Evolutionary conservation across 1,140 invertebrate species (phyloP), one percentile per base, ranked within the genome.

Genomic region (Pollicipes pollicipes): DNA sequence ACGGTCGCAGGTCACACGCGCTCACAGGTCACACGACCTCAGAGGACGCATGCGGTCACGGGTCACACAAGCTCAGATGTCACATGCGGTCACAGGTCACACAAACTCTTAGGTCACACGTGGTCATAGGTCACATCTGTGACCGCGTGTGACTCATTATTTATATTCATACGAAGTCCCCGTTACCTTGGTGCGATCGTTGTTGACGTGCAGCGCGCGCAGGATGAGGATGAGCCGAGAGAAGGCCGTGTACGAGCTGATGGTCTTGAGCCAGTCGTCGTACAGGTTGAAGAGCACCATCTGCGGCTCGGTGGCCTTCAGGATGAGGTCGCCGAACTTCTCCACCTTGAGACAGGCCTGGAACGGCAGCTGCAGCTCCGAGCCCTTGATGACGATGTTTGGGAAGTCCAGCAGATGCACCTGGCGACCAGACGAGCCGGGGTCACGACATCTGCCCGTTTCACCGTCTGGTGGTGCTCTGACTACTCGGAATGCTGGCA

Each of bases 231-330:
- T 98, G 63, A 99, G 82, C 78, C 97, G 86, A 68, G 95, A 98
- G 83, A 99, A 99, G 0, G 97, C 96, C 1, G 92, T 96, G 76
- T 95, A 95, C 0, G 91, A 95, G 0, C 92, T 95, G 73, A 96
- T 95, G 0, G 92, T 94, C 79, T 98, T 98, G 10, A 99, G 81
- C 97, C 97, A 99, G 80, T 99, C 97, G 80, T 99, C 97, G 76
- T 98, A 99, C 4, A 99, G 82, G 82, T 99, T 99, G 82, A 99
- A 99, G 0, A 99, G 82, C 13, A 99, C 95, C 97, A 99, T 99
- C 80, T 99, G 97, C 1, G 97, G 97, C 79, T 99, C 97, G 0
- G 95, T 99, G 1, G 97, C 97, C 81, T 99, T 99, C 17, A 99
- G 82, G 78, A 99, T 99, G 0, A 99, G 81, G 83, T 99, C 97